phyloP scores from a whole-genome alignment of 2,888 invertebrate genomes.

The Diloba caeruleocephala region DNA sequence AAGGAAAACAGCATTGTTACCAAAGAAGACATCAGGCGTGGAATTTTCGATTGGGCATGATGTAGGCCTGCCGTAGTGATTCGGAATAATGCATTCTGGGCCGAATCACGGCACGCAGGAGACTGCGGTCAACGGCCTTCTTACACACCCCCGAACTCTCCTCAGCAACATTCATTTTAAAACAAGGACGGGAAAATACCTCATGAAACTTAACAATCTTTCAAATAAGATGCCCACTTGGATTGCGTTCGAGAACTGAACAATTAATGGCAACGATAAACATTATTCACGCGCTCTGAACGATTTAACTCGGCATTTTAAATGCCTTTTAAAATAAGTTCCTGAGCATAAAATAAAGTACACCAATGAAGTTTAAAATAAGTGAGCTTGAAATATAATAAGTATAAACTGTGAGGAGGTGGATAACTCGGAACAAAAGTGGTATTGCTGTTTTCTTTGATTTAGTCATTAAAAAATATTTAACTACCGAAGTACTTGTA shows the following conservation, averaged over 20 bases:
- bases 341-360: slow-evolving; percentile 47
- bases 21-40: slow-evolving; percentile 83
- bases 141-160: slow-evolving; percentile 67
- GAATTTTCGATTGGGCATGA: slow-evolving; percentile 82
- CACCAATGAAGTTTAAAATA: slow-evolving; percentile 53
- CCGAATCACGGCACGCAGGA: slow-evolving; percentile 73
- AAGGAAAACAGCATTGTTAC: slow-evolving; percentile 78
- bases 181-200: slow-evolving; percentile 71
- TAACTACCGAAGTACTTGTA: slow-evolving; percentile 10
- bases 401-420: neutral
- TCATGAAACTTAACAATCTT: slow-evolving; percentile 67
- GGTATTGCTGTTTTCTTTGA: slow-evolving; percentile 22
- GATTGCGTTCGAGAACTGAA: slow-evolving; percentile 50
- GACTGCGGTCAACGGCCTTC: slow-evolving; percentile 81
- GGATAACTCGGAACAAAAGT: slow-evolving; percentile 18
- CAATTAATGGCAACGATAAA: slow-evolving; percentile 64
- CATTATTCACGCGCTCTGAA: slow-evolving; percentile 57
- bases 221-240: slow-evolving; percentile 64
- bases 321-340: slow-evolving; percentile 42
- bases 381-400: slow-evolving; percentile 47
- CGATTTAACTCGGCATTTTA: slow-evolving; percentile 45
- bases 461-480: slow-evolving; percentile 32
- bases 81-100: slow-evolving; percentile 83
- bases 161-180: slow-evolving; percentile 62
- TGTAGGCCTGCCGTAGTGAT: slow-evolving; percentile 77